Conservation (phyloP, 2,113 vertebrate species). For the Cranoglanis bouderius region DNA sequence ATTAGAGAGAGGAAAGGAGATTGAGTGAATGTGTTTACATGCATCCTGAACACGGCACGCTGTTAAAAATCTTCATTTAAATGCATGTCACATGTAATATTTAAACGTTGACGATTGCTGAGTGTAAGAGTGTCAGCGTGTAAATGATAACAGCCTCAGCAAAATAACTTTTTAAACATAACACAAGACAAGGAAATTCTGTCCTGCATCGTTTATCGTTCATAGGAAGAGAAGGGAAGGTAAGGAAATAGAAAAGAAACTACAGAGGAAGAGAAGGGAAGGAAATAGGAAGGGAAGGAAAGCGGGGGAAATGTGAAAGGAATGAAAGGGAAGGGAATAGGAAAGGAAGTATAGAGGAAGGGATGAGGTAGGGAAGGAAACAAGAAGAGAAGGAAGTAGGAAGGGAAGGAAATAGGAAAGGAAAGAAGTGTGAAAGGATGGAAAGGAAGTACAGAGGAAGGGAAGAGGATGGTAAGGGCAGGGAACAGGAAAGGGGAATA, state of each 20-base stretch:
- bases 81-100: not conserved
- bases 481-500: not conserved
- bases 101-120: not conserved
- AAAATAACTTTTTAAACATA: not conserved
- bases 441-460: no score
- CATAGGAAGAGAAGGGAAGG: not conserved
- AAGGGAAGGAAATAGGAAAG: not conserved
- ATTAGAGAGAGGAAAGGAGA: not conserved
- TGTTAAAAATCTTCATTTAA: not conserved
- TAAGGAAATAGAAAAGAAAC: not conserved
- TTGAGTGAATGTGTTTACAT: not conserved
- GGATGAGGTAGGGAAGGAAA: not conserved
- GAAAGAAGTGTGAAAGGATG: no score
- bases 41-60: not conserved
- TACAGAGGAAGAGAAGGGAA: not conserved
- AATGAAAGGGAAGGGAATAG: not conserved
- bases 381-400: not conserved
- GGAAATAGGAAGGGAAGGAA: not conserved
- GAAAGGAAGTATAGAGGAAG: not conserved
- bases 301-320: not conserved
- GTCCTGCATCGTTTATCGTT: not conserved
- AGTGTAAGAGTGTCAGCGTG: not conserved
- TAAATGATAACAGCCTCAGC: not conserved
- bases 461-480: not conserved
- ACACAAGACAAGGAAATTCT: not conserved